Evolutionary conservation across 2,113 vertebrate genomes (phyloP).

Genomic region (Pampusana beccarii): DNA sequence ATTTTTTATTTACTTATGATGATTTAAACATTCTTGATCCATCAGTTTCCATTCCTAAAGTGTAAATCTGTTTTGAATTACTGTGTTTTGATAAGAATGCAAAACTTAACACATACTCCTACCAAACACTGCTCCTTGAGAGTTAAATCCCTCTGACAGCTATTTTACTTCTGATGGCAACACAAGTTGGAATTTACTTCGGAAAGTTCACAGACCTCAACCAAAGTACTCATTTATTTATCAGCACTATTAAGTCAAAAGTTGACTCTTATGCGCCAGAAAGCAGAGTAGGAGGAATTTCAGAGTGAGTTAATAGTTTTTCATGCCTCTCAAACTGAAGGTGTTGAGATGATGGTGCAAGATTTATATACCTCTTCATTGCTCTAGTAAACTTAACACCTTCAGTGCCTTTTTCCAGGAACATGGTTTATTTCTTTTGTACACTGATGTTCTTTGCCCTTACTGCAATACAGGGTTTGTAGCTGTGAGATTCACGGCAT

Average conservation of each 20-base stretch:
- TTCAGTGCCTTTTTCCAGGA: neutral
- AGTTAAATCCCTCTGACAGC: conserved; percentile 13
- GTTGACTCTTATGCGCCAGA: neutral
- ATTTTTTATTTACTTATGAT: neutral
- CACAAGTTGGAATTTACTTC: neutral
- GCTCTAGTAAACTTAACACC: neutral
- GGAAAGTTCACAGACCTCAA: neutral
- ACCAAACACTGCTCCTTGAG: neutral
- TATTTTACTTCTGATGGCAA: neutral
- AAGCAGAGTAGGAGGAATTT: neutral
- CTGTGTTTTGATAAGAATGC: neutral
- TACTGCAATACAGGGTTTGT: neutral
- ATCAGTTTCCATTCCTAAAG: neutral
- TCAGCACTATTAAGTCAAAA: neutral
- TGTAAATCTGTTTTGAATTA: conserved; percentile 11
- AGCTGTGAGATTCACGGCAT: neutral
- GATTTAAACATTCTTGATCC: neutral
- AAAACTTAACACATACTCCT: neutral
- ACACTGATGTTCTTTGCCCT: neutral
- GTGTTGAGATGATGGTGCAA: neutral
- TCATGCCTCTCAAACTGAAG: neutral
- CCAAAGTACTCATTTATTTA: neutral
- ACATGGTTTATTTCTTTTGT: neutral
- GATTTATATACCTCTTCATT: neutral
- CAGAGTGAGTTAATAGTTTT: neutral